These are phyloP conservation scores for Panthera uncia DNA, from an alignment of 2,113 vertebrate genomes.

Conservation along the genomic window DNA sequence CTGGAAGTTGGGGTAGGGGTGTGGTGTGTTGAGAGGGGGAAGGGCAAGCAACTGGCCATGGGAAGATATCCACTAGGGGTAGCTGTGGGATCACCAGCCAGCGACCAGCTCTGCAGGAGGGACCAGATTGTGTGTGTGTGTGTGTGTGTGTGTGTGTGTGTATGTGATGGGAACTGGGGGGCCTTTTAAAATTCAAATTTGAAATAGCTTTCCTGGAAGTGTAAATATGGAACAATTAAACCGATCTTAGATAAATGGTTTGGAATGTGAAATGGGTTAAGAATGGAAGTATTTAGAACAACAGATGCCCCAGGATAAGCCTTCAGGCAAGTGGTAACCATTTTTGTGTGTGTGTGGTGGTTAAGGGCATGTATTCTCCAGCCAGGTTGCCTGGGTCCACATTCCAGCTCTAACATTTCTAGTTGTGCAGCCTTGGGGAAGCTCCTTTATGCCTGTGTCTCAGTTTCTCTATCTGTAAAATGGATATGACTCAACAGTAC, in stretches of 20 bases:
- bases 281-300: not conserved
- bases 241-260: not conserved
- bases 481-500: not conserved
- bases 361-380: not conserved
- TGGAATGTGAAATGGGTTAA: not conserved
- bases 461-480: not conserved
- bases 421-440: not conserved
- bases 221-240: not conserved
- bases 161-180: not conserved
- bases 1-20: not conserved
- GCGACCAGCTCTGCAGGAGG: not conserved
- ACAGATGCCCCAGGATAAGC: not conserved
- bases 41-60: not conserved
- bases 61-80: not conserved
- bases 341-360: not conserved
- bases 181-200: not conserved
- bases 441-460: not conserved
- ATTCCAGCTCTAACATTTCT: not conserved
- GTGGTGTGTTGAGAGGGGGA: not conserved
- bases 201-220: constrained; percentile 24
- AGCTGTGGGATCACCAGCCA: not conserved
- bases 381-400: not conserved
- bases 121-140: not conserved
- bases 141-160: not conserved
- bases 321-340: not conserved